Percentiles rank a stretch among this genome's conserved stretches.
Evolutionary conservation across 1,140 invertebrate species (phyloP).

Genomic region (Brachionus paranguensis): DNA sequence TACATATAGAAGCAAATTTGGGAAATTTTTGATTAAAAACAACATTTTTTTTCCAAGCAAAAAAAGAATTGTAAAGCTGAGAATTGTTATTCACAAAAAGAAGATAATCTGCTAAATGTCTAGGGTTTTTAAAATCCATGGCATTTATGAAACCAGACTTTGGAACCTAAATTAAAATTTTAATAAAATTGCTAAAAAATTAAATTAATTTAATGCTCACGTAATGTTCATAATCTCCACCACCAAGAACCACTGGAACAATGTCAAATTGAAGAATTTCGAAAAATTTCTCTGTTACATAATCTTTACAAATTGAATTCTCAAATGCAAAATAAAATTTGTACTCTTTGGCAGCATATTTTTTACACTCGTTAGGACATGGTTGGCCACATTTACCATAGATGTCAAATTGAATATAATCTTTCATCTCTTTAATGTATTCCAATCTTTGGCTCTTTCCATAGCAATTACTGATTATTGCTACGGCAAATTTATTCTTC

Average conservation of each 20-base stretch:
- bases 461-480: neutral
- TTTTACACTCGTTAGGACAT: neutral
- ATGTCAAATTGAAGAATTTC: neutral
- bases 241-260: conserved; percentile 40
- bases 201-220: neutral
- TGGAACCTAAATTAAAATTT: conserved; percentile 9
- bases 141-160: conserved; percentile 34
- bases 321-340: conserved; percentile 43
- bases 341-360: neutral
- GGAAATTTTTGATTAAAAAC: neutral
- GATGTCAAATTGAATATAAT: neutral
- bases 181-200: neutral
- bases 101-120: conserved; percentile 41
- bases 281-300: conserved; percentile 42
- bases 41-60: conserved; percentile 15
- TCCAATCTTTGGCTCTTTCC: neutral
- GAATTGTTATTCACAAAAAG: conserved; percentile 32
- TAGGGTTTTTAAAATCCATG: conserved; percentile 38
- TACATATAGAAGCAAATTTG: neutral
- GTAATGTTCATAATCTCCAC: neutral
- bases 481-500: neutral
- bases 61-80: neutral
- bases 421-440: neutral
- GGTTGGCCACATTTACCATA: neutral
- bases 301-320: conserved; percentile 41